A percentile compares a stretch with the other conserved stretches of the same genome.
Evolutionary conservation across 1,140 invertebrate genomes (phyloP).

Genomic region (Drosophila athabasca): DNA sequence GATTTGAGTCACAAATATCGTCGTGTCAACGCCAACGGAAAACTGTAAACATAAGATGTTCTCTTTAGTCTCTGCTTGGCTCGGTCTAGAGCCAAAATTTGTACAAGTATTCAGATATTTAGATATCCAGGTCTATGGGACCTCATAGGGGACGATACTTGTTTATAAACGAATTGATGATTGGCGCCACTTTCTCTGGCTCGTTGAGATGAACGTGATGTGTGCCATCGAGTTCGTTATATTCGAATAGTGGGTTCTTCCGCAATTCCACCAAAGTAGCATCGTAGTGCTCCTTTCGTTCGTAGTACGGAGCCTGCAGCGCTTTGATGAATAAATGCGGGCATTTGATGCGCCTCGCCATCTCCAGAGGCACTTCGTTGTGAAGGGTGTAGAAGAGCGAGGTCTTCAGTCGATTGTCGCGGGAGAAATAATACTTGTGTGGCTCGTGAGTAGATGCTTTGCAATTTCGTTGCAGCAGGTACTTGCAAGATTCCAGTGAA

Average conservation of each 20-base stretch:
- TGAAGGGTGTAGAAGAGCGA: constrained; percentile 84
- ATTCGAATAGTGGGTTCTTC: constrained; percentile 86
- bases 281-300: constrained; percentile 85
- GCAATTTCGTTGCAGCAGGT: constrained; percentile 86
- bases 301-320: constrained; percentile 85
- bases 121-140: constrained; percentile 2
- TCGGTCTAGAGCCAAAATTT: constrained; percentile 6
- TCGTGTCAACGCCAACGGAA: constrained; percentile 17
- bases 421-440: constrained; percentile 86
- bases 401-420: constrained; percentile 86
- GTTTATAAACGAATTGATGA: constrained; percentile 86
- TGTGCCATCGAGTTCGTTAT: constrained; percentile 87
- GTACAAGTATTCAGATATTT: constrained; percentile 10
- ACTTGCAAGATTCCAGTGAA: constrained; percentile 84
- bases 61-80: not conserved
- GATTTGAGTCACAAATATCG: constrained; percentile 22
- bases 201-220: constrained; percentile 91
- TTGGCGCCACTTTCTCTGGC: constrained; percentile 85
- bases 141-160: constrained; percentile 83
- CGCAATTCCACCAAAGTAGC: constrained; percentile 85
- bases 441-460: constrained; percentile 85
- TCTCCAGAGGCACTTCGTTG: constrained; percentile 84
- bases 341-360: constrained; percentile 84
- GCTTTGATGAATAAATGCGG: constrained; percentile 87
- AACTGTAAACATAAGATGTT: constrained; percentile 6